Conservation (phyloP, 2,797 vertebrate species). For the Caiman crocodilus region DNA sequence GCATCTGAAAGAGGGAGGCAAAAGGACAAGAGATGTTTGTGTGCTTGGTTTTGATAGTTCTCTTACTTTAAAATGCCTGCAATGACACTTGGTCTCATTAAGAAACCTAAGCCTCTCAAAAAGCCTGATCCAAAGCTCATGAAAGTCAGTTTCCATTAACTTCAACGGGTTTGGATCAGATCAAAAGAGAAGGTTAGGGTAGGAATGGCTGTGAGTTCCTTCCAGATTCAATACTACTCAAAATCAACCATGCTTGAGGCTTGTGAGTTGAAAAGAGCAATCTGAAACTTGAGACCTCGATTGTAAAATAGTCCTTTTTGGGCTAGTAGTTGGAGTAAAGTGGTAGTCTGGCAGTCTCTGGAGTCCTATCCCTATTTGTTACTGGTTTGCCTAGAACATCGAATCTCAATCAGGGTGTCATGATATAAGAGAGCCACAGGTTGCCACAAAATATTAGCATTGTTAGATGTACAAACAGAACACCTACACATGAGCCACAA, state of each 20-base stretch:
- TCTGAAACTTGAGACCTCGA: background rate
- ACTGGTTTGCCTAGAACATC: background rate
- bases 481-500: too few species aligned
- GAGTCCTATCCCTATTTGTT: background rate
- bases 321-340: background rate
- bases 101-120: background rate
- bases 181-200: background rate
- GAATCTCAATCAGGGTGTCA: too few species aligned
- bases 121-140: background rate
- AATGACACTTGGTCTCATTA: background rate
- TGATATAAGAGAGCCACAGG: too few species aligned
- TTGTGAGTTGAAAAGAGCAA: background rate
- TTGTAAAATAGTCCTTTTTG: background rate
- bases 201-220: background rate
- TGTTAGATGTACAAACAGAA: too few species aligned
- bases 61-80: fast-evolving
- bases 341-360: background rate
- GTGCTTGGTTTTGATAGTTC: background rate
- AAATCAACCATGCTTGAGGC: background rate
- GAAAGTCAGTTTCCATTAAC: background rate
- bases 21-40: background rate
- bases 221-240: background rate
- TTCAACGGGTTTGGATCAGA: background rate
- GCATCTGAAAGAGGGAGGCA: background rate
- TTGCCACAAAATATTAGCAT: too few species aligned